Conservation (phyloP, 2,113 vertebrate species). For the Cololabis saira region DNA sequence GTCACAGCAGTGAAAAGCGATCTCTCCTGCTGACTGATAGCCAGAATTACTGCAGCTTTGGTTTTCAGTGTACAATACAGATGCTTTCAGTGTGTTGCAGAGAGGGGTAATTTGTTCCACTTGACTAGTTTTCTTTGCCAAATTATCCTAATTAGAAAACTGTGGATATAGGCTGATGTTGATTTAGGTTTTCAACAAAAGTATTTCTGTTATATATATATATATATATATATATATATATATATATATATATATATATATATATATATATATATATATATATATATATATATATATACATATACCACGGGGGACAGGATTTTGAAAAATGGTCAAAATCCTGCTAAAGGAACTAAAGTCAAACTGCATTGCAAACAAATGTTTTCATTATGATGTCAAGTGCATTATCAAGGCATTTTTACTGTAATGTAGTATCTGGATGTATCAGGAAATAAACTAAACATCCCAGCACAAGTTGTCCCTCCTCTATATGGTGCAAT, state of each 20-base stretch:
- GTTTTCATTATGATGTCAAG: too few species aligned
- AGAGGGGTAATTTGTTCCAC: slow-evolving; percentile 53
- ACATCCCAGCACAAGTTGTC: slow-evolving; percentile 28
- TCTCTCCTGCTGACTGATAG: slow-evolving; percentile 72
- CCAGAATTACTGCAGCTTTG: slow-evolving; percentile 64
- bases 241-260: too few species aligned
- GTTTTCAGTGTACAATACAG: slow-evolving; percentile 57
- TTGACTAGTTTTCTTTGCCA: slow-evolving; percentile 43
- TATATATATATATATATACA: too few species aligned
- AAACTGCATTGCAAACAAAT: too few species aligned
- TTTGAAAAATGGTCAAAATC: too few species aligned
- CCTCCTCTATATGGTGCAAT: slow-evolving; percentile 27
- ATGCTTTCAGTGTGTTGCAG: slow-evolving; percentile 59
- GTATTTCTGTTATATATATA: not conserved
- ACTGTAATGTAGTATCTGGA: not conserved
- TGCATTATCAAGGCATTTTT: too few species aligned
- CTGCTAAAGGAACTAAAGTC: too few species aligned
- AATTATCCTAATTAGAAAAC: slow-evolving; percentile 41
- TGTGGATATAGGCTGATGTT: not conserved
- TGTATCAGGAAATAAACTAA: not conserved
- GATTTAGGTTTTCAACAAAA: slow-evolving; percentile 1
- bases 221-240: too few species aligned
- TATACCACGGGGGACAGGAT: too few species aligned
- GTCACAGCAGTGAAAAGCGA: slow-evolving; percentile 76
- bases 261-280: too few species aligned